These are phyloP conservation scores for Tragopan temminckii DNA, from an alignment of 2,797 vertebrate genomes.

Conservation along the genomic window DNA sequence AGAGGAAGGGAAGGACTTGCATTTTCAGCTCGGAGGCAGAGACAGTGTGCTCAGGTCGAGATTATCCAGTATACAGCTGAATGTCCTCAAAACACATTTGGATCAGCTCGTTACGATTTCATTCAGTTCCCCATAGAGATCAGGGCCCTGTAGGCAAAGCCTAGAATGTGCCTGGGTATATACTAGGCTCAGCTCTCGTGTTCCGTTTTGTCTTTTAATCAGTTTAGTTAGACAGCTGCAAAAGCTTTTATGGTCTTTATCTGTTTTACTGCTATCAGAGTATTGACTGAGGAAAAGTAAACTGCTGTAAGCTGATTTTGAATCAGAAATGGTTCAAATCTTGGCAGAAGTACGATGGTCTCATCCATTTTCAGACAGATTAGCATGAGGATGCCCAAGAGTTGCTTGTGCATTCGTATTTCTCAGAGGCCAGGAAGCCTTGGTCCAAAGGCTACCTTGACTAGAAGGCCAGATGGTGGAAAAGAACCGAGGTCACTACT, in stretches of 20 bases:
- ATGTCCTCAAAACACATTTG: not conserved
- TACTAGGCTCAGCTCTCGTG: not conserved
- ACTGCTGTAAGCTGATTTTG: not conserved
- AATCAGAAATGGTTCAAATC: not conserved
- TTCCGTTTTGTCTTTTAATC: not conserved
- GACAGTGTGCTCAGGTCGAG: not conserved
- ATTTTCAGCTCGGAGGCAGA: slow-evolving; percentile 6
- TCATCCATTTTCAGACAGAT: not conserved
- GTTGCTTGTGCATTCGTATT: fast-evolving
- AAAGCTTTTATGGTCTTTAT: not conserved
- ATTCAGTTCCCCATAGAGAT: not conserved
- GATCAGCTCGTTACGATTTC: not conserved
- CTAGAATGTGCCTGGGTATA: not conserved
- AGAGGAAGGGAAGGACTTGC: not conserved
- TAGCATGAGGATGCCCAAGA: not conserved
- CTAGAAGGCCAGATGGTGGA: not conserved
- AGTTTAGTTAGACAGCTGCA: not conserved
- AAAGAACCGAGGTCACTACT: not conserved
- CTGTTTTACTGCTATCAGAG: not conserved
- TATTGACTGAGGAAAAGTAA: not conserved
- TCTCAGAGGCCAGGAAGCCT: not conserved
- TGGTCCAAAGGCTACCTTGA: not conserved
- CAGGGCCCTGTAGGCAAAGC: not conserved
- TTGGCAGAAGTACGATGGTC: not conserved
- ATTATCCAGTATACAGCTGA: not conserved